Base-by-base conservation (phyloP, 2,888 invertebrate genomes). In the Azorinus chamasolen region DNA sequence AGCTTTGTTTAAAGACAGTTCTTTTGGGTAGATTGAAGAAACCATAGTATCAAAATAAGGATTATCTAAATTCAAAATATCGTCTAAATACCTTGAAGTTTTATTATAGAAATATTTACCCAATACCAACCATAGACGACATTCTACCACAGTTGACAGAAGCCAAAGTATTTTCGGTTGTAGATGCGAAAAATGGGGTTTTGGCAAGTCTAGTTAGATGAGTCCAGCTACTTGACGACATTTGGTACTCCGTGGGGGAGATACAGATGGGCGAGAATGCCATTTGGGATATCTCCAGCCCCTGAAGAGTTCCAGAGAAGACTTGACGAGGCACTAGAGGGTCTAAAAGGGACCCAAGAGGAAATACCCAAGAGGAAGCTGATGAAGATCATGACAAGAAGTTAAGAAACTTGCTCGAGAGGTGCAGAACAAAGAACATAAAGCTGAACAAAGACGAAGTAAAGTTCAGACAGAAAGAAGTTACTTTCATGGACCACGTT, bases 241-340 rank as follows among this genome's bases (percentile, higher is more conserved):
- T 83, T 81, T 58, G 53, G 69, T 6, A 79, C 76, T 18, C 77
- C 79, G 20, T 76, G 73, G 64, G 75, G 72, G 22, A 53, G 76
- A n/a, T 69, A 53, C 59, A 75, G 69, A 53, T 81, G 78, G 78
- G 16, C n/a, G 18, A 37, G 70, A 18, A 69, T 79, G 14, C 69
- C 79, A 4, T 79, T 72, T 72, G 81, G 22, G 72, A 77, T 20
- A 72, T 62, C 45, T 68, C 69, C 39, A 43, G 71, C 69, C 0
- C 57, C 64, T 37, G 76, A 80, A 64, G 63, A 63, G 6, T 72
- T 57, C 43, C 75, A 76, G 32, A 55, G 43, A 37, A 27, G 20
- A 1, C 57, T 73, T 20, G 54, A 59, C 12, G 54, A 76, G 24
- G 63, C 65, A 24, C 32, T 79, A 32, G 59, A 62, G 18, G 77